Evolutionary conservation across 2,888 invertebrate genomes (phyloP).

Genomic region (Synanthedon tipuliformis): DNA sequence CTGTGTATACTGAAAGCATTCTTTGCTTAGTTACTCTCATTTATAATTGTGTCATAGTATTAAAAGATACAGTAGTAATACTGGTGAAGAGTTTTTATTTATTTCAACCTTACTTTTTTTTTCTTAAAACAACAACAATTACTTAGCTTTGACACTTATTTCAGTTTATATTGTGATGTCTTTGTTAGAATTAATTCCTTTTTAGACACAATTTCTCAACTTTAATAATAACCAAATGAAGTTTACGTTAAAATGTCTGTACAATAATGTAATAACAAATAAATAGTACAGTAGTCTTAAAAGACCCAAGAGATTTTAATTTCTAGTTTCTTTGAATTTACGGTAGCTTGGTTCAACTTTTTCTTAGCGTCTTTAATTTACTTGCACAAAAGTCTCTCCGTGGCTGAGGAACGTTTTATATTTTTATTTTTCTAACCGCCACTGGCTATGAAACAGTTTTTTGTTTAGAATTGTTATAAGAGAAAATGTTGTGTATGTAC

Average conservation of each 20-base stretch:
- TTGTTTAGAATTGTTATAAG: not conserved
- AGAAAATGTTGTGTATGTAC: not conserved
- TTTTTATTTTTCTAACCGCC: not conserved
- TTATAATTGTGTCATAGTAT: too few relatives aligned
- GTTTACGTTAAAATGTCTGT: too few relatives aligned
- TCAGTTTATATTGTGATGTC: too few relatives aligned
- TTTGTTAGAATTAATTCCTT: too few relatives aligned
- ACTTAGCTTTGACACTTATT: too few relatives aligned
- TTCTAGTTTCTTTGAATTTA: not conserved
- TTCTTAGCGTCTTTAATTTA: slow-evolving; percentile 9
- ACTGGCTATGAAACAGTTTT: not conserved
- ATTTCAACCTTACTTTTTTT: too few relatives aligned
- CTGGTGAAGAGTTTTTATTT: too few relatives aligned
- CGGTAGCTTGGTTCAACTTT: not conserved
- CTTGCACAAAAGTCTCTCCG: slow-evolving; percentile 6
- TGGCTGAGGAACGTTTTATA: slow-evolving; percentile 2
- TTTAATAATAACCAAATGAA: too few relatives aligned
- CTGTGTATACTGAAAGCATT: not conserved
- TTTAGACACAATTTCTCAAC: too few relatives aligned
- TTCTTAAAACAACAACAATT: too few relatives aligned
- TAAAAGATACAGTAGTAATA: too few relatives aligned
- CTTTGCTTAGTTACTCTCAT: not conserved
- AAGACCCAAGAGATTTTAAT: not conserved
- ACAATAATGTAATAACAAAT: too few relatives aligned
- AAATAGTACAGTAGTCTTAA: not conserved